A percentile compares a stretch with the other conserved stretches of the same genome.
phyloP scores from a whole-genome alignment of 2,113 vertebrate species.

The Rhea americana region DNA sequence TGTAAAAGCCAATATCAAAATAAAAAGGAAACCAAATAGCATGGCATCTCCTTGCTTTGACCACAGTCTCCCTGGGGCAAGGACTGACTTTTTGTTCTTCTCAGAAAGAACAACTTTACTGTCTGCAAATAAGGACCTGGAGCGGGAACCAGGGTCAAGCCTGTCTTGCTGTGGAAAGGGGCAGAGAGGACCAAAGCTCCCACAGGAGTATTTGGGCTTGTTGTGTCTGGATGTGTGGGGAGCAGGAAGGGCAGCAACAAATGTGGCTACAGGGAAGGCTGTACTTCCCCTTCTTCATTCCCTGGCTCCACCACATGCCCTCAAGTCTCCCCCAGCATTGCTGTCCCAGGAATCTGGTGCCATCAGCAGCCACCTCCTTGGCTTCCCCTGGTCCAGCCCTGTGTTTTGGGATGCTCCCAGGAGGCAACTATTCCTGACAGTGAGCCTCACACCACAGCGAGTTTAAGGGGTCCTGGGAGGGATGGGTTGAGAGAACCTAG shows the following conservation, averaged over 20 bases:
- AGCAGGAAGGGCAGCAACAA: neutral
- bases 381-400: neutral
- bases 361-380: neutral
- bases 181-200: neutral
- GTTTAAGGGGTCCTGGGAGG: neutral
- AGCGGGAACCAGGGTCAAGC: neutral
- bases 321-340: neutral
- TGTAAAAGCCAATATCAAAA: constrained; percentile 33
- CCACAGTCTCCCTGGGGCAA: constrained; percentile 50
- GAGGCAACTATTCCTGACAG: neutral
- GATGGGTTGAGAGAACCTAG: neutral
- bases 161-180: accelerated
- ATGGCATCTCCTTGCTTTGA: constrained; percentile 26
- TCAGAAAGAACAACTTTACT: constrained; percentile 31
- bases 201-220: accelerated
- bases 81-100: constrained; percentile 23
- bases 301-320: neutral
- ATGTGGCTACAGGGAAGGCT: neutral
- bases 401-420: accelerated
- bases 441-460: neutral
- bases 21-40: constrained; percentile 27
- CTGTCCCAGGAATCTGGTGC: neutral
- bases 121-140: neutral
- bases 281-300: neutral
- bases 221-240: neutral